Percentiles rank a stretch among this genome's conserved stretches.
Evolutionary conservation across 2,113 vertebrate genomes (phyloP).

Genomic region (Glaucomys volans): DNA sequence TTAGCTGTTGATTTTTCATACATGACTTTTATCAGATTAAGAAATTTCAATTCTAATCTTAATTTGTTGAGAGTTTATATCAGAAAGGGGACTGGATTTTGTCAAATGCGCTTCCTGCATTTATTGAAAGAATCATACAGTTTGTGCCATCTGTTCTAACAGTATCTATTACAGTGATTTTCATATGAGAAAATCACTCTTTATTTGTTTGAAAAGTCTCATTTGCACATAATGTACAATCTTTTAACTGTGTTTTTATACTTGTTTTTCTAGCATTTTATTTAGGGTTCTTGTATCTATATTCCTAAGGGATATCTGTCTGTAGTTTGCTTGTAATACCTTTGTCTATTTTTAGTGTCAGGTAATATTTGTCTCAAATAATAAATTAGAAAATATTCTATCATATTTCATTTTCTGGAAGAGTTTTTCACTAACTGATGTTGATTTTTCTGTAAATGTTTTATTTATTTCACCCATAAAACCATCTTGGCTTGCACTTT

Average conservation of each 20-base stretch:
- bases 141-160: not conserved
- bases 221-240: not conserved
- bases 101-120: not conserved
- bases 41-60: not conserved
- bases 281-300: not conserved
- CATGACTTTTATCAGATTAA: not conserved
- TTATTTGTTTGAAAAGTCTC: not conserved
- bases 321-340: not conserved
- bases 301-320: not conserved
- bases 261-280: not conserved
- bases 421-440: not conserved
- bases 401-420: not conserved
- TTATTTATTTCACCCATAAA: not conserved
- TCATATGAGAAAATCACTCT: not conserved
- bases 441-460: conserved; percentile 11
- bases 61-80: not conserved
- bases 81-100: not conserved
- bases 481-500: not conserved
- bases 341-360: not conserved
- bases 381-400: not conserved
- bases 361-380: not conserved
- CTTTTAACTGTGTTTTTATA: not conserved
- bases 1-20: not conserved
- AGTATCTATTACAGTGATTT: not conserved
- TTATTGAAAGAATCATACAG: not conserved